Base-by-base conservation (phyloP, 2,888 invertebrate species). In the Drosophila helvetica region DNA sequence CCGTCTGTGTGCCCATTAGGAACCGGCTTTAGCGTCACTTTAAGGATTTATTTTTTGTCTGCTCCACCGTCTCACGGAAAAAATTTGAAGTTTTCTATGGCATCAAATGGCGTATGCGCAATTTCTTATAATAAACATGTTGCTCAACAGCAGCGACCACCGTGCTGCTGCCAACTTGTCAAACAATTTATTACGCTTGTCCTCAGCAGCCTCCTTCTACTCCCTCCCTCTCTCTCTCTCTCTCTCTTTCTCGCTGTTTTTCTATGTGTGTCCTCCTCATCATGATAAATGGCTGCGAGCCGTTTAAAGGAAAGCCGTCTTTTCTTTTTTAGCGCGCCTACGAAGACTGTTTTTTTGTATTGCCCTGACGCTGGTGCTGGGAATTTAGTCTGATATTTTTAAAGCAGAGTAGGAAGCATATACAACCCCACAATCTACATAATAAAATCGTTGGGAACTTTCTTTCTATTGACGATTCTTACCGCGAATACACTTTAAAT, bases 81-180 rank as follows among this genome's bases (percentile, higher is more conserved):
- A 86, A 77, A 5, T 22, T 86, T 79, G 79, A 84, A 78, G 79
- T 86, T 81, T 74, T 77, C 71, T 67, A 75, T 72, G 81, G 84
- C 78, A 70, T 78, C 84, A 81, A 79, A 84, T 84, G 86, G 86
- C 78, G 83, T 84, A 84, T 84, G 76, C 79, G 84, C 82, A 86
- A 84, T 84, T 86, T 86, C 81, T 86, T 86, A 86, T 86, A 83
- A 84, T 83, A 83, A 83, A 86, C 83, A 83, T 86, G 86, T 84
- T 84, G 86, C 84, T 74, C 71, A 68, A 61, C 78, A 71, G 74
- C 54, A 12, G 15, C 42, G 8, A 27, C 27, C 25, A 25, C 30
- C 5, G 62, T 47, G 56, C 55, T 33, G 73, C 84, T 74, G 86
- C 79, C 86, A 83, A 86, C 86, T 83, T 86, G 83, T 83, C 84